Conservation (phyloP, 2,113 vertebrate genomes). For the Formicarius rufipectus region DNA sequence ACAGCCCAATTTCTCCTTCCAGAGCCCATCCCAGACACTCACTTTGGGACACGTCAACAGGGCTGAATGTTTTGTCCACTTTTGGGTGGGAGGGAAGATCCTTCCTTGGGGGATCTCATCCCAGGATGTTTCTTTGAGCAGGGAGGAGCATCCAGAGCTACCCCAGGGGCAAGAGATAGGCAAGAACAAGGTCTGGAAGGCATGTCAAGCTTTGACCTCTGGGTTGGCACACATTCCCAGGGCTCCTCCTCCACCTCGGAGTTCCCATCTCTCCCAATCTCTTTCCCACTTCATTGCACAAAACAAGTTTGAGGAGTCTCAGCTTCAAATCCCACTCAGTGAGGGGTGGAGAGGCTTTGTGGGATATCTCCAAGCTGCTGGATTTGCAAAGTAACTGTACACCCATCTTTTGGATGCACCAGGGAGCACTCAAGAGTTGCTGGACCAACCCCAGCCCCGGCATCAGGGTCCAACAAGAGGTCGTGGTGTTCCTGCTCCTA, state of each 20-base stretch:
- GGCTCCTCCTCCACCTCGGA: background rate
- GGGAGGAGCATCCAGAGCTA: background rate
- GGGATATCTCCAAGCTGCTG: background rate
- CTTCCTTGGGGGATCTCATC: background rate
- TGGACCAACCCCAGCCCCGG: background rate
- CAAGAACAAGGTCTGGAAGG: background rate
- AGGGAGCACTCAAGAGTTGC: background rate
- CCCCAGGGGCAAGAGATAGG: background rate
- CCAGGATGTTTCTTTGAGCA: background rate
- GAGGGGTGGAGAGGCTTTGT: too few relatives aligned
- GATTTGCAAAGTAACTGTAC: background rate
- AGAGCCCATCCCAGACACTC: background rate
- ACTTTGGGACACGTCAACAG: background rate
- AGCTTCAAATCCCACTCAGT: background rate
- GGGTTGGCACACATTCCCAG: background rate
- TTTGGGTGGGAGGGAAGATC: background rate
- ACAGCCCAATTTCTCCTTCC: background rate
- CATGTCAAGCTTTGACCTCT: background rate
- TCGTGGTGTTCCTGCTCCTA: background rate
- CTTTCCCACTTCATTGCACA: background rate
- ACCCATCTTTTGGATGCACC: too few relatives aligned
- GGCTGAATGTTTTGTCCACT: background rate
- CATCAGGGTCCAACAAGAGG: accelerated
- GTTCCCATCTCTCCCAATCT: background rate
- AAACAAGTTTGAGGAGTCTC: accelerated